Conservation (phyloP, 2,888 invertebrate species). For the Kryphioiulus occultus region DNA sequence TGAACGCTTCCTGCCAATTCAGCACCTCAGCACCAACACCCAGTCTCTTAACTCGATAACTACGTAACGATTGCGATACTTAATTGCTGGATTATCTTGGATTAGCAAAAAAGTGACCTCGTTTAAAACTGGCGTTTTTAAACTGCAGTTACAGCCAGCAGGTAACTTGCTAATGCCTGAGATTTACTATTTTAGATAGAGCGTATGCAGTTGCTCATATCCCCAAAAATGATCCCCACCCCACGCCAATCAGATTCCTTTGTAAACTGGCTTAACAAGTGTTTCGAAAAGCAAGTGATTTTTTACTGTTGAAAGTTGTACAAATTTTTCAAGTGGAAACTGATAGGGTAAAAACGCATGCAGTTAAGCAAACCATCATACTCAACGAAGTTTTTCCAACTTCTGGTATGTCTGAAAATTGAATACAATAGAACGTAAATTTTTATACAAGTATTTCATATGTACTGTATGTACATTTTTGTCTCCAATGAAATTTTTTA, state of each 20-base stretch:
- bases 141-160: background rate
- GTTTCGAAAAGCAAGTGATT: background rate
- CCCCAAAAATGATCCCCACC: background rate
- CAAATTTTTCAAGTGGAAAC: too few species aligned
- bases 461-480: too few species aligned
- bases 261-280: background rate
- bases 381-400: too few species aligned
- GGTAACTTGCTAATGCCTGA: background rate
- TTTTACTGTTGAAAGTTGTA: background rate
- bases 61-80: background rate
- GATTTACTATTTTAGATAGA: background rate
- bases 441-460: too few species aligned
- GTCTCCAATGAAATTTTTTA: too few species aligned
- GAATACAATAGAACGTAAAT: too few species aligned
- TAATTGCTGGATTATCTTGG: background rate
- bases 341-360: background rate
- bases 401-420: too few species aligned
- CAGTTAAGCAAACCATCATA: too few species aligned
- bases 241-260: background rate
- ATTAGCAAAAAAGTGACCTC: slow-evolving; percentile 9
- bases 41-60: background rate
- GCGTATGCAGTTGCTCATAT: background rate
- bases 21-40: background rate
- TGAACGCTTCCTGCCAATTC: slow-evolving; percentile 12
- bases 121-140: background rate